phyloP scores from a whole-genome alignment of 1,140 invertebrate genomes.

The Potamilus streckersoni region DNA sequence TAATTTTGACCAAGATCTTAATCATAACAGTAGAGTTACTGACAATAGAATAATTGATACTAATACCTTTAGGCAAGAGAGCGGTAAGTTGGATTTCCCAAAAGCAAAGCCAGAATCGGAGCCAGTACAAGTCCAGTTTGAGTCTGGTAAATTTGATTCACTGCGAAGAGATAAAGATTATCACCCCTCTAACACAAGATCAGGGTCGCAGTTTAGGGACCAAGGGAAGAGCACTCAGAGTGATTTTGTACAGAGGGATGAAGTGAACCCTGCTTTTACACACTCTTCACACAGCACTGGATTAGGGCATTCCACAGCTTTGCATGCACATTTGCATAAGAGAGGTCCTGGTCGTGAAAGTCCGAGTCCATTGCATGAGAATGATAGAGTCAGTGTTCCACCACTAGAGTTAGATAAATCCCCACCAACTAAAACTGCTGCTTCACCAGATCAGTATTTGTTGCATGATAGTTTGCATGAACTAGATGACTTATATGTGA shows the following conservation, averaged over 20 bases:
- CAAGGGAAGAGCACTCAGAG: background rate
- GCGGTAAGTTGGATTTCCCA: background rate
- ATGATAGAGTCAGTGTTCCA: constrained; percentile 19
- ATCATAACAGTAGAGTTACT: background rate
- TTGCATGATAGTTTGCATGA: constrained; percentile 21
- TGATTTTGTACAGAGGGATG: background rate
- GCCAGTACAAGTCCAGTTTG: background rate
- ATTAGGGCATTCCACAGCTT: background rate
- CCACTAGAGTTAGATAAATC: constrained; percentile 29
- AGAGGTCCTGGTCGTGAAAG: constrained; percentile 5
- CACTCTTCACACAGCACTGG: background rate
- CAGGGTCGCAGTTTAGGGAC: background rate
- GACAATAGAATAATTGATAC: too few species aligned
- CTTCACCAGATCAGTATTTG: background rate
- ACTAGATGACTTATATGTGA: too few species aligned
- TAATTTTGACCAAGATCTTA: constrained; percentile 15
- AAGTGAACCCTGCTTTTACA: constrained; percentile 16
- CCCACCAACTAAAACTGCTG: background rate
- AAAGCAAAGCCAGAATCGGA: constrained; percentile 5
- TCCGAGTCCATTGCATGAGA: constrained; percentile 7
- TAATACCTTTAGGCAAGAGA: background rate
- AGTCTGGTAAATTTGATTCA: background rate
- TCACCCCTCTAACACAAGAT: background rate
- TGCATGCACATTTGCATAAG: constrained; percentile 7
- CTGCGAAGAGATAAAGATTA: background rate